phyloP scores from a whole-genome alignment of 2,113 vertebrate species.

The Heloderma charlesbogerti region DNA sequence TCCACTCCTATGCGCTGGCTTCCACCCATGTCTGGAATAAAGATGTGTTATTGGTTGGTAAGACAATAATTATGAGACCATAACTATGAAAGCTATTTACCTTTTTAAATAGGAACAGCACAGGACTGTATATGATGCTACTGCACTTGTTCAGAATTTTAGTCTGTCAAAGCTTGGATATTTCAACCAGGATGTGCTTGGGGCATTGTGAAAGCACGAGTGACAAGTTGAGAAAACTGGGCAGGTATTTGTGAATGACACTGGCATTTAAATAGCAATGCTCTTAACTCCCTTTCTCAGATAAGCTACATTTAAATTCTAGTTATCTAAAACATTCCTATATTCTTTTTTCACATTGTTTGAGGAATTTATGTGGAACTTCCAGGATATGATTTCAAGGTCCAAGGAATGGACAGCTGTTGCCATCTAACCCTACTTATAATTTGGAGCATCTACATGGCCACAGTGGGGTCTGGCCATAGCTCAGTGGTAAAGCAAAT shows the following conservation, averaged over 20 bases:
- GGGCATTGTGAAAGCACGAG: neutral
- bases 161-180: neutral
- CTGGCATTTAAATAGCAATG: constrained; percentile 23
- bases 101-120: neutral
- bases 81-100: neutral
- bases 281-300: constrained; percentile 41
- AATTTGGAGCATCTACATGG: no score
- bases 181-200: constrained; percentile 43
- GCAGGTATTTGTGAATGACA: constrained; percentile 49
- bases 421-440: neutral
- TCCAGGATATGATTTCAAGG: neutral
- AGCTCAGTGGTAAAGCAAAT: neutral
- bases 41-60: fast-evolving
- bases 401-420: neutral
- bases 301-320: neutral
- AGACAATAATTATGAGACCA: no score
- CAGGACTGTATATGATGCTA: neutral
- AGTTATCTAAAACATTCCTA: neutral
- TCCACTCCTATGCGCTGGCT: neutral
- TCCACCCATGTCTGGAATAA: neutral
- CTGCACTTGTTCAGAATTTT: neutral
- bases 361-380: neutral
- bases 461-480: neutral
- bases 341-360: neutral
- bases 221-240: constrained; percentile 21